Percentiles rank a stretch among this genome's conserved stretches.
phyloP scores from a whole-genome alignment of 1,140 invertebrate species.

The Drosophila serrata region DNA sequence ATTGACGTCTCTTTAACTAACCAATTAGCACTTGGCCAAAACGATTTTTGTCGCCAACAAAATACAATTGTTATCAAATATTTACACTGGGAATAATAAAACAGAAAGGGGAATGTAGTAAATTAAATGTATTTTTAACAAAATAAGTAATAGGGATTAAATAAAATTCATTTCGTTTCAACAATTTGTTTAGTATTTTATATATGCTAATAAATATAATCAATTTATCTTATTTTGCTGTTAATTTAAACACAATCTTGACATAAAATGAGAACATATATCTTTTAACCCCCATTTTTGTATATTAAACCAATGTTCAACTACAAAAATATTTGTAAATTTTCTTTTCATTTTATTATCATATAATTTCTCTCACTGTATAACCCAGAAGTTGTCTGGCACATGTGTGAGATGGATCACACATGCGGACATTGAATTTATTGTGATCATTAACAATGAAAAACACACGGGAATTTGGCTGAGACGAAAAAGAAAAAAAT shows the following conservation, averaged over 20 bases:
- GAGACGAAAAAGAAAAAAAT: background rate
- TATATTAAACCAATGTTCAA: background rate
- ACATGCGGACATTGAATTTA: constrained; percentile 39
- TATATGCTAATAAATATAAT: no score
- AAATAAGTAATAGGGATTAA: background rate
- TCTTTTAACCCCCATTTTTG: background rate
- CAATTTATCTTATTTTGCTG: no score
- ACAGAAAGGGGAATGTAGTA: background rate
- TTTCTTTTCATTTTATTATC: no score
- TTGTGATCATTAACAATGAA: constrained; percentile 47
- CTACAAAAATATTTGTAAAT: no score
- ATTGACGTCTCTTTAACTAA: constrained; percentile 25
- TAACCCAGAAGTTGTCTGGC: constrained; percentile 33
- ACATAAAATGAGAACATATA: background rate
- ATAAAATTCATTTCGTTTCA: no score
- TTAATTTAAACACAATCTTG: background rate
- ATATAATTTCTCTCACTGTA: background rate
- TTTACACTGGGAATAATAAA: background rate
- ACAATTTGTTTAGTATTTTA: no score
- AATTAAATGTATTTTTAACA: background rate
- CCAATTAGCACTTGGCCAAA: constrained; percentile 45
- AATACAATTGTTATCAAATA: constrained; percentile 12
- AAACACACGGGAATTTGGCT: constrained; percentile 14
- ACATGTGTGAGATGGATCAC: constrained; percentile 30
- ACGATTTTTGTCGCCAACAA: constrained; percentile 38